Percentiles rank a stretch among this genome's conserved stretches.
Evolutionary conservation across 2,888 invertebrate genomes (phyloP).

Genomic region (Hipparchia semele): DNA sequence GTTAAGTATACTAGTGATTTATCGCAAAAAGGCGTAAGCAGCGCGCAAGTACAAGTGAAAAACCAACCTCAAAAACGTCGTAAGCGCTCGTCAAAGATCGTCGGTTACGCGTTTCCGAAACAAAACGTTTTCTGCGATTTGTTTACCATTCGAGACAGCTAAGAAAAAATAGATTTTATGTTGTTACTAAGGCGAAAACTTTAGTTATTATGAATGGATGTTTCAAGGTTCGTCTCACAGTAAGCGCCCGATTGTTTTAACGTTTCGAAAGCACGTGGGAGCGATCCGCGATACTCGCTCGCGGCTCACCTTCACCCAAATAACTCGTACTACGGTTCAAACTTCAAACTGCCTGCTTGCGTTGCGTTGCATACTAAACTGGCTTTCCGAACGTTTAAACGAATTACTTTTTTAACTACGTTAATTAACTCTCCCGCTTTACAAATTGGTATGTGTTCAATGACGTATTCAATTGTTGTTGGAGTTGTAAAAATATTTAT

Average conservation of each 20-base stretch:
- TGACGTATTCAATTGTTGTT: neutral
- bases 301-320: constrained; percentile 28
- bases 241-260: constrained; percentile 23
- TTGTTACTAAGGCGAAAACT: constrained; percentile 5
- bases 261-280: constrained; percentile 32
- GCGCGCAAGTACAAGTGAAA: too few species aligned
- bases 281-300: constrained; percentile 26
- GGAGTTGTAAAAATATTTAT: neutral
- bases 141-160: neutral
- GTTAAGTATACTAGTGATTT: too few species aligned
- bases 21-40: too few species aligned
- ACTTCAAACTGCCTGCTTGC: neutral
- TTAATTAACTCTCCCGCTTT: neutral
- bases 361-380: constrained; percentile 22
- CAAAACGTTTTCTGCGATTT: too few species aligned
- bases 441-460: neutral
- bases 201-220: constrained; percentile 11
- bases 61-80: too few species aligned
- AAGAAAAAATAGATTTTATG: neutral
- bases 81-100: too few species aligned
- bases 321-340: constrained; percentile 16
- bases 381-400: constrained; percentile 13
- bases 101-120: too few species aligned
- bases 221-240: constrained; percentile 28
- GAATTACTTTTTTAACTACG: neutral